Evolutionary conservation across 1,140 invertebrate genomes (phyloP).

Genomic region (Drusus annulatus): DNA sequence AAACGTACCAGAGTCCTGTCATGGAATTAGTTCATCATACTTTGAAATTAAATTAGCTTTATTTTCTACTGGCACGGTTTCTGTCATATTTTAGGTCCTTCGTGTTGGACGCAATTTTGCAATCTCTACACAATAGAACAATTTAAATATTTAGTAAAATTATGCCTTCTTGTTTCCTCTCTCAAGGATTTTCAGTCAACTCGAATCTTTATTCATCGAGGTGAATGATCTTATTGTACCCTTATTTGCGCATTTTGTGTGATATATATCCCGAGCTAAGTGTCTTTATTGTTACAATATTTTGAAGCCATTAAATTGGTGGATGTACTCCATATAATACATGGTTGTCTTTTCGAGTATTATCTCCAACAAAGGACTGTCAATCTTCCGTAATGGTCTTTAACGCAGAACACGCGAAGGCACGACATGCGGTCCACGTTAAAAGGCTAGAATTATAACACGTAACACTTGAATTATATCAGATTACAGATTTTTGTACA

Average conservation of each 20-base stretch:
- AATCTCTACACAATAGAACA: too few relatives aligned
- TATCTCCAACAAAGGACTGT: conserved; percentile 20
- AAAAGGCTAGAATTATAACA: background rate
- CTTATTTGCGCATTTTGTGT: background rate
- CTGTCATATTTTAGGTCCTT: background rate
- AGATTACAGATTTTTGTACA: background rate
- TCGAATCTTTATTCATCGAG: background rate
- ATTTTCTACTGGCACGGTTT: background rate
- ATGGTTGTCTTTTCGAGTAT: background rate
- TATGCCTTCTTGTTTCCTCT: too few relatives aligned
- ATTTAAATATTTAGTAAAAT: too few relatives aligned
- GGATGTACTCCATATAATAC: too few relatives aligned
- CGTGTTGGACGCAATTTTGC: background rate
- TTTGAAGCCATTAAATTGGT: too few relatives aligned
- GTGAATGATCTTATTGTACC: background rate
- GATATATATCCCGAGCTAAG: background rate
- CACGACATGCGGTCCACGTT: background rate
- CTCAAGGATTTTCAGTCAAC: background rate
- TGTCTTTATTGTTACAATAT: background rate
- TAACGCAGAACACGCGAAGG: conserved; percentile 11
- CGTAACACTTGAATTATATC: background rate
- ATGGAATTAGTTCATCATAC: background rate
- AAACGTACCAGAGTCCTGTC: background rate
- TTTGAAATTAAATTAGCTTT: background rate
- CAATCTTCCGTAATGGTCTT: conserved; percentile 30